Evolutionary conservation across 2,888 invertebrate genomes (phyloP), one percentile per base, ranked within the genome.

Genomic region (Sarcophaga rosellei): DNA sequence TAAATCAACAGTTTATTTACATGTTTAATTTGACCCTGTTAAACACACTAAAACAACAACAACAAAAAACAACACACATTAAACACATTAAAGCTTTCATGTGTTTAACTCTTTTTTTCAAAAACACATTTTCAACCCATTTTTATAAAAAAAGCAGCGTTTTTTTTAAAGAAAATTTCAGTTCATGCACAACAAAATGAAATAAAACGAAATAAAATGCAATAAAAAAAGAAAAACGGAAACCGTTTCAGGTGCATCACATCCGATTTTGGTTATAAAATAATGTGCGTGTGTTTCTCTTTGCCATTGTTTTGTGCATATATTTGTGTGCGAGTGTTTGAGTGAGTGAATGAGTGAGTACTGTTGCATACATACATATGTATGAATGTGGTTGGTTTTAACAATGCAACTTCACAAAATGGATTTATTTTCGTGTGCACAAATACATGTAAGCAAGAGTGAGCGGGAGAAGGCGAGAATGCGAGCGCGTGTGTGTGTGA

Each of bases 1-100:
- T 76, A 69, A 81, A 63, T 81, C 69, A 75, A 63, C 75, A 76
- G 35, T 76, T 70, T 81, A 81, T 76, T 81, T 68, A n/a, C 47
- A 68, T 68, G 15, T 17, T 47, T 66, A 69, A 75, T 69, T 69
- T 45, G 57, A 53, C 57, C 15, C 63, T 23, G 8, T 45, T 81
- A 76, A 59, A 59, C 23, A 69, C 53, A 62, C 61, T 35, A 35
- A 8, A 17, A 17, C 12, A 17, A 53, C 8, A 53, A 53, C 0
- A 53, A 15, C 12, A 47, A 47, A 3, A 3, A 12, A 53, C 3
- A 12, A 53, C 0, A 35, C 15, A 15, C 17, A 15, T 15, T 15
- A 53, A 53, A 15, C 17, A 53, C 17, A 15, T 53, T 53, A 53
- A 53, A 53, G 3, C 2, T 44, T 66, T 66, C 20, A 10, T 44